Conservation (phyloP, 2,113 vertebrate species). For the Galbula dea region DNA sequence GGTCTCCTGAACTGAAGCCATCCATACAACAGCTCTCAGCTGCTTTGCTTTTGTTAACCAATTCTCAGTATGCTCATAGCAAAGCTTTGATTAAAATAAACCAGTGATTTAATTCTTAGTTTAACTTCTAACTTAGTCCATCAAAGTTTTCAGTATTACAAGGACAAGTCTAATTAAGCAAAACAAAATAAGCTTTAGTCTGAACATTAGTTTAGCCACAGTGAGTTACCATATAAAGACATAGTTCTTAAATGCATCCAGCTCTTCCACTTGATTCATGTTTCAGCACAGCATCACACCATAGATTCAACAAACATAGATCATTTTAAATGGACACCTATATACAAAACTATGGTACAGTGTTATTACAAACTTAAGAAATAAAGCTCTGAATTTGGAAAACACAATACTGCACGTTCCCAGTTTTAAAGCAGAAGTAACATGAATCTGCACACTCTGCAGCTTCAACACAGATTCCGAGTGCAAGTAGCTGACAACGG, state of each 20-base stretch:
- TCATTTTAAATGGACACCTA: constrained; percentile 31
- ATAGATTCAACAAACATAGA: constrained; percentile 14
- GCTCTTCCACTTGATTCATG: constrained; percentile 26
- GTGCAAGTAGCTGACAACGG: not conserved
- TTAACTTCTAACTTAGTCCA: constrained; percentile 1
- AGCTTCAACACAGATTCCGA: not conserved
- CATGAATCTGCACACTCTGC: not conserved
- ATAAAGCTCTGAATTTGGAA: constrained; percentile 29
- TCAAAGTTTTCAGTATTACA: not conserved
- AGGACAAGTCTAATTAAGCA: constrained; percentile 13
- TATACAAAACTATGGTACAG: constrained; percentile 59
- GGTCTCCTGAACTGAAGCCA: not conserved
- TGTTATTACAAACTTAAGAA: constrained; percentile 52
- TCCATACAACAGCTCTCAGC: accelerated
- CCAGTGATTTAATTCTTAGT: constrained; percentile 37
- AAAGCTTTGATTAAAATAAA: constrained; percentile 20
- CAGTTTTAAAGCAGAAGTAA: constrained; percentile 34
- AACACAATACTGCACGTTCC: constrained; percentile 28
- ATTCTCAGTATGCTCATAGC: not conserved
- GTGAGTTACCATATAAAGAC: constrained; percentile 32
- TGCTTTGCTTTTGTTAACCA: not conserved
- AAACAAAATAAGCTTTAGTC: constrained; percentile 36
- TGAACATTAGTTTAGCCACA: constrained; percentile 12
- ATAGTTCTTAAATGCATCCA: not conserved
- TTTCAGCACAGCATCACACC: constrained; percentile 19